Base-by-base conservation (phyloP, 2,888 invertebrate genomes). In the Monopis laevigella region DNA sequence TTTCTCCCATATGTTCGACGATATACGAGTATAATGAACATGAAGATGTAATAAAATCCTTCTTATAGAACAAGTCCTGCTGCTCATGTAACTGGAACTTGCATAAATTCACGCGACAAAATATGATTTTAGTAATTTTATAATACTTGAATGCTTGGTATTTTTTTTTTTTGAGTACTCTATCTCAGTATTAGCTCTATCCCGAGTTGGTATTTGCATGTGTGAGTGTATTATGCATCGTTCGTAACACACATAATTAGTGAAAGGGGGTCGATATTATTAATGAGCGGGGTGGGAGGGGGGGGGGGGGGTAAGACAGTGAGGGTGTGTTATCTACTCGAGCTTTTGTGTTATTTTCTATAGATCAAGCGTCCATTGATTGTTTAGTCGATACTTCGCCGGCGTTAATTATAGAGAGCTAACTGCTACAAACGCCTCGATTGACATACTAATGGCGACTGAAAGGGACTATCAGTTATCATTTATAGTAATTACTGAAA, bases 231-330 rank as follows among this genome's bases (percentile, higher is more conserved):
- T 43, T 44, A 44, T 43, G 45, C 48, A 46, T 49, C 80, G 80
- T 81, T 80, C 73, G 78, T 77, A 74, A 73, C 75, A 72, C 67
- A 73, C 66, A 71, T 80, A 82, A 82, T 82, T 81, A 82, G 82
- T 78, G 70, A 66, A 71, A 64, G 65, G 56, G 59, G 75, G 74
- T 72, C 69, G 70, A 77, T 77, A 78, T 71, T 80, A 78, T 80
- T 81, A 80, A 81, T 81, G 81, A 82, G 80, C 55, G 66, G 67
- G 59, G 57, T 45, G 41, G 46, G 43, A 47, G 52, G 52, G 49
- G 54, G 56, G 48, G 44, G 46, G 45, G 48, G 46, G 40, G 51
- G 56, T 53, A 61, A 55, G 50, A 54, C 55, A n/a, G 56, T 53
- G 53, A 53, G 55, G 63, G 62, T 57, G 56, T 54, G 68, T 72